Evolutionary conservation across 2,888 invertebrate genomes (phyloP).

Genomic region (Saturnia japonica): DNA sequence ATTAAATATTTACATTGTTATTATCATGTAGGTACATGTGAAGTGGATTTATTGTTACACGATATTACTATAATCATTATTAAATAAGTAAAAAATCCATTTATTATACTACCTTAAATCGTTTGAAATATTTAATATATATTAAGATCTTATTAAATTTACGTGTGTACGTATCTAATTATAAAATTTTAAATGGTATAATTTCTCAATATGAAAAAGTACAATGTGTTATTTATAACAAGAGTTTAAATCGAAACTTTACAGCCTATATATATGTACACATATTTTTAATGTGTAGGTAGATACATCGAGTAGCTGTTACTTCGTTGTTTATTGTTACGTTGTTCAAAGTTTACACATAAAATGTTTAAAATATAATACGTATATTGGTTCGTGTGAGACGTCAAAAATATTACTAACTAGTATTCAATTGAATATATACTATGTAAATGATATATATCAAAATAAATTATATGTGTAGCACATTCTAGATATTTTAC

Average conservation of each 20-base stretch:
- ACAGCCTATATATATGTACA: background rate
- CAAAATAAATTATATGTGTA: slow-evolving; percentile 1
- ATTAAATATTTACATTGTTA: background rate
- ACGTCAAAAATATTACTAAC: slow-evolving; percentile 9
- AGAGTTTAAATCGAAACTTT: background rate
- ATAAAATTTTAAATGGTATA: background rate
- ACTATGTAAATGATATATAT: slow-evolving; percentile 9
- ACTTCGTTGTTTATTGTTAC: slow-evolving; percentile 10
- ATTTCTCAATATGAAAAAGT: background rate
- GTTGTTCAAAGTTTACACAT: slow-evolving; percentile 19
- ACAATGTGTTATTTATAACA: background rate
- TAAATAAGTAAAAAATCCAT: background rate
- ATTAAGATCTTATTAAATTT: background rate
- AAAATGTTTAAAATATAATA: slow-evolving; percentile 8
- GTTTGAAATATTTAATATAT: background rate
- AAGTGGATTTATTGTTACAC: background rate
- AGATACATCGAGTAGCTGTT: background rate
- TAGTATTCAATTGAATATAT: background rate
- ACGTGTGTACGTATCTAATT: background rate
- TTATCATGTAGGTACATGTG: background rate
- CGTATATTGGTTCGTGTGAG: background rate
- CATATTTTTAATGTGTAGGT: background rate
- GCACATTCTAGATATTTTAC: slow-evolving; percentile 8
- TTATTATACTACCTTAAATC: background rate
- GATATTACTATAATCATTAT: background rate